phyloP scores from a whole-genome alignment of 2,113 vertebrate genomes.

The Trematocara variabile region DNA sequence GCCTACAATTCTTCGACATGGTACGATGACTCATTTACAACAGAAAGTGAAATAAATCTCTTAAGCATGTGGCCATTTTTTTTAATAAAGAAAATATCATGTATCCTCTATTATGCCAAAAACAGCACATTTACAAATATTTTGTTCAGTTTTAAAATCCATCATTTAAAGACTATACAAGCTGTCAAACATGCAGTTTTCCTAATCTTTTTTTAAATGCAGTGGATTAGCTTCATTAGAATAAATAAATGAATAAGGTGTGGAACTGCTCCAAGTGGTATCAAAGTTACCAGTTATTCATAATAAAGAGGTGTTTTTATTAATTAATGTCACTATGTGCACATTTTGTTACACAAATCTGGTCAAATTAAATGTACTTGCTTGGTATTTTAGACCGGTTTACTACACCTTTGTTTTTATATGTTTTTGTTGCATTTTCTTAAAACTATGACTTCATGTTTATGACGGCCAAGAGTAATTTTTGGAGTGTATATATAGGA shows the following conservation, averaged over 20 bases:
- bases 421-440: not conserved
- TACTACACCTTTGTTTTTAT: not conserved
- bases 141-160: not conserved
- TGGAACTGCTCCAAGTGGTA: not conserved
- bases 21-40: not conserved
- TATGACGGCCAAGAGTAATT: rapidly evolving
- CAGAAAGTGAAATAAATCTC: not conserved
- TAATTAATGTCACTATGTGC: not conserved
- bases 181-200: not conserved
- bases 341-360: not conserved
- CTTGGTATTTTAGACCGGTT: not conserved
- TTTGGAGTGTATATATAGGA: rapidly evolving
- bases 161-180: not conserved
- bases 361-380: not conserved
- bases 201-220: not conserved
- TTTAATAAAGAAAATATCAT: not conserved
- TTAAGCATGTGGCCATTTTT: rapidly evolving
- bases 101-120: not conserved
- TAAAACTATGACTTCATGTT: not conserved
- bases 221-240: not conserved
- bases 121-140: not conserved
- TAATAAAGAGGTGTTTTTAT: not conserved
- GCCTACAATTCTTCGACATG: not conserved
- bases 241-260: rapidly evolving
- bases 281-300: not conserved